A percentile compares a stretch with the other conserved stretches of the same genome.
Conservation (phyloP, 2,888 invertebrate species). For the Lepidonotus clava region DNA sequence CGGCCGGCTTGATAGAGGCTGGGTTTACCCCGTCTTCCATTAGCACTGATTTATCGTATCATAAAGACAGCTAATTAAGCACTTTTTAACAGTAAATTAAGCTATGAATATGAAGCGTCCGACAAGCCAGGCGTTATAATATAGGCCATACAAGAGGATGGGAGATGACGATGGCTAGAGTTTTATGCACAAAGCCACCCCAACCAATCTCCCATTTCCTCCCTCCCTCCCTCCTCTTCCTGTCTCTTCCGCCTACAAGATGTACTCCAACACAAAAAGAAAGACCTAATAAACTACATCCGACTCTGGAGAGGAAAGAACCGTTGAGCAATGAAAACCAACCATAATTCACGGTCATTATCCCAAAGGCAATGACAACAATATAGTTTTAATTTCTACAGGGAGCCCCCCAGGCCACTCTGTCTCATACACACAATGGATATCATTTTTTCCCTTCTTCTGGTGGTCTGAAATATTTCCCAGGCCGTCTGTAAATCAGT, state of each 20-base stretch:
- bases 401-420: neutral
- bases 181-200: neutral
- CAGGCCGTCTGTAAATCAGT: neutral
- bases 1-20: neutral
- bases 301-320: neutral
- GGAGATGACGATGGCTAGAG: neutral
- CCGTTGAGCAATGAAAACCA: neutral
- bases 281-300: constrained; percentile 12
- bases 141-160: neutral
- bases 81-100: constrained; percentile 37
- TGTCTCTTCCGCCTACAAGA: neutral
- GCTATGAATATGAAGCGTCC: constrained; percentile 33
- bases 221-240: neutral
- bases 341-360: neutral
- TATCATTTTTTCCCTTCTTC: neutral
- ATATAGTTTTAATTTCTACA: constrained; percentile 17
- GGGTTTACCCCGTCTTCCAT: neutral
- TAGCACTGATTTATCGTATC: constrained; percentile 21
- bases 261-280: neutral
- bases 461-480: neutral
- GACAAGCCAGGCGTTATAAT: constrained; percentile 24
- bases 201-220: neutral
- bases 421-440: constrained; percentile 4
- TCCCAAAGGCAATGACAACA: constrained; percentile 28
- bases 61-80: constrained; percentile 45